A percentile compares a stretch with the other conserved stretches of the same genome.
These are phyloP conservation scores for Equus quagga DNA, from an alignment of 2,113 vertebrate genomes.

Conservation along the genomic window DNA sequence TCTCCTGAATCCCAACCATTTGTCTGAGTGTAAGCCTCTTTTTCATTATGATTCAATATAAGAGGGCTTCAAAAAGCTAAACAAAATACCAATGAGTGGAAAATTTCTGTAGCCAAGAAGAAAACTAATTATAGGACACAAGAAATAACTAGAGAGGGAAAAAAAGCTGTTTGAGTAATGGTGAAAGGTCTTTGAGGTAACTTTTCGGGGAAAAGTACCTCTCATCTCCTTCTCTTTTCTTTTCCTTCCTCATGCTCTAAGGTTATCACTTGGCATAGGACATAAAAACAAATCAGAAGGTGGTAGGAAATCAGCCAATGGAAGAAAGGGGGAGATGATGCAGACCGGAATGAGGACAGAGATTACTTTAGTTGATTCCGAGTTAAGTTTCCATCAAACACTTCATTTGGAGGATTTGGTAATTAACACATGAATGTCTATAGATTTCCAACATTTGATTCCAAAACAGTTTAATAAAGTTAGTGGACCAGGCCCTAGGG, in stretches of 20 bases:
- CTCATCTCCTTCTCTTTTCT: background rate
- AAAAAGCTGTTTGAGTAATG: background rate
- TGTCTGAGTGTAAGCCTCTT: background rate
- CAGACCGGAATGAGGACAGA: background rate
- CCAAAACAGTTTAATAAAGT: background rate
- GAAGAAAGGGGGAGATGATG: background rate
- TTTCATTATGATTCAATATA: background rate
- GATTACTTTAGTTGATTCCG: background rate
- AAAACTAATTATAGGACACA: background rate
- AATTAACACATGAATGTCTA: background rate
- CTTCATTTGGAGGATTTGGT: background rate
- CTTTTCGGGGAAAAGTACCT: background rate
- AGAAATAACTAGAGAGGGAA: background rate
- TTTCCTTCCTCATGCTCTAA: background rate
- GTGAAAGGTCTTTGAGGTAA: background rate
- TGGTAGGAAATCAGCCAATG: background rate
- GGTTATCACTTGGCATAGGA: background rate
- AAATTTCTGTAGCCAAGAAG: slow-evolving; percentile 8
- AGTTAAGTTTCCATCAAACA: background rate
- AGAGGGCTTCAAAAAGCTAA: background rate
- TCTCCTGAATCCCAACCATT: background rate
- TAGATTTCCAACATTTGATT: background rate
- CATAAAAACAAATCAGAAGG: background rate
- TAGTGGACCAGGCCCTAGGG: background rate
- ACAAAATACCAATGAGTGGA: background rate